These are phyloP conservation scores for Novumbra hubbsi DNA, from an alignment of 2,797 vertebrate genomes.

Conservation along the genomic window DNA sequence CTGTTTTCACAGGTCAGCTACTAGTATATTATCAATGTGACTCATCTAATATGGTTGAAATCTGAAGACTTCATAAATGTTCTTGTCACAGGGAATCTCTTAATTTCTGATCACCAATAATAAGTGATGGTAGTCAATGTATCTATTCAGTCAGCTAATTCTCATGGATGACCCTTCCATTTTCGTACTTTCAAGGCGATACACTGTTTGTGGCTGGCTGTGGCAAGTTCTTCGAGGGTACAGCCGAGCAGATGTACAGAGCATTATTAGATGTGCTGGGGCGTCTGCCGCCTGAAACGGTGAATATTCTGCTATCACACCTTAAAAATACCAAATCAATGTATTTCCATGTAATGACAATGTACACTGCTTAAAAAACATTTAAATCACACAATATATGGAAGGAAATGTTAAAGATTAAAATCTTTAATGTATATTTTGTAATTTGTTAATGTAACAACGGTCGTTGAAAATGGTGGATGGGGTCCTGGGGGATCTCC, in stretches of 20 bases:
- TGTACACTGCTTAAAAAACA: too few relatives aligned
- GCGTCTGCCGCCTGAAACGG: conserved; percentile 85
- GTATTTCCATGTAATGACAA: not conserved
- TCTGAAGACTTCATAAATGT: not conserved
- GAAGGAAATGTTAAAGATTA: too few relatives aligned
- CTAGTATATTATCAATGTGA: not conserved
- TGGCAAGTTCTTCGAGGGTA: conserved; percentile 97
- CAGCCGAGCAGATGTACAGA: conserved; percentile 93
- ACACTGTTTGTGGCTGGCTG: conserved; percentile 95
- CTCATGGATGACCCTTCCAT: not conserved
- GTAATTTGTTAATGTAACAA: too few relatives aligned
- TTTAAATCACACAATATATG: too few relatives aligned
- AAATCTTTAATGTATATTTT: too few relatives aligned
- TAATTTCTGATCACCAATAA: not conserved
- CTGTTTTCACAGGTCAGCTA: conserved; percentile 89
- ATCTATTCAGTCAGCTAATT: not conserved
- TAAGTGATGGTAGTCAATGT: not conserved
- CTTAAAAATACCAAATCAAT: not conserved
- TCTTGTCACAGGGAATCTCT: not conserved
- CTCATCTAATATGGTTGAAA: not conserved
- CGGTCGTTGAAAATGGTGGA: too few relatives aligned
- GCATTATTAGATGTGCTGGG: conserved; percentile 90
- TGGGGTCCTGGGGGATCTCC: too few relatives aligned
- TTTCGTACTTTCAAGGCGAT: conserved; percentile 77
- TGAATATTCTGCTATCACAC: conserved; percentile 51